These are phyloP conservation scores for Lophotis ruficrista DNA, from an alignment of 2,113 vertebrate species.

Conservation along the genomic window DNA sequence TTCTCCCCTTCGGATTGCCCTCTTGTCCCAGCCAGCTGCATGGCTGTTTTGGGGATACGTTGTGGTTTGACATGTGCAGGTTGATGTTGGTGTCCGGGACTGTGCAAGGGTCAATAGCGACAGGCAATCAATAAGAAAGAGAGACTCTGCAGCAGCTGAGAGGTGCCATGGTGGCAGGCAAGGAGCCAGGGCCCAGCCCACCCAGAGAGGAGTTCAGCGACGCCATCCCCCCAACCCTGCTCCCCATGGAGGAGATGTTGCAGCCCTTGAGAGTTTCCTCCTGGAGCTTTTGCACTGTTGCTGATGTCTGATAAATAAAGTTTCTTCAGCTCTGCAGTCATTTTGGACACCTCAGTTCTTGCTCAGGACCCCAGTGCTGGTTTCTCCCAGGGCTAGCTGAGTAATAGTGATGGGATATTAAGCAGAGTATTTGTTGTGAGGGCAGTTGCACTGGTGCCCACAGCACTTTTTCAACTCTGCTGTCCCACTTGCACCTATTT, in stretches of 20 bases:
- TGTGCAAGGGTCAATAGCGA: background rate
- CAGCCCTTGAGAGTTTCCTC: background rate
- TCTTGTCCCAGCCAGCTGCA: background rate
- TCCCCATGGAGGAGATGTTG: background rate
- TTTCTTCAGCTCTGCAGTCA: background rate
- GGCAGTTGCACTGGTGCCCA: background rate
- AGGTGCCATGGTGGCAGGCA: accelerated
- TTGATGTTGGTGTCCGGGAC: background rate
- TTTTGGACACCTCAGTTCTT: background rate
- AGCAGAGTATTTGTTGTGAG: background rate
- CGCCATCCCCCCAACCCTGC: no score
- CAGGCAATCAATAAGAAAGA: background rate
- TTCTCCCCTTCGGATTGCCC: background rate
- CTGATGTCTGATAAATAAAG: background rate
- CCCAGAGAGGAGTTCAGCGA: accelerated
- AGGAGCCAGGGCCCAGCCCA: background rate
- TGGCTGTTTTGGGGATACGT: background rate
- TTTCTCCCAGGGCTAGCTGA: background rate
- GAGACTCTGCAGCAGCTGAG: background rate
- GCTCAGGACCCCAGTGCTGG: background rate
- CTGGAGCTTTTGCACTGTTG: background rate
- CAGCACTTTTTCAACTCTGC: background rate
- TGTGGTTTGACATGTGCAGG: accelerated
- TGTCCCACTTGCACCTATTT: background rate
- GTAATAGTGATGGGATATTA: background rate